phyloP scores from a whole-genome alignment of 2,888 invertebrate species.

The Lucinisca nassula region DNA sequence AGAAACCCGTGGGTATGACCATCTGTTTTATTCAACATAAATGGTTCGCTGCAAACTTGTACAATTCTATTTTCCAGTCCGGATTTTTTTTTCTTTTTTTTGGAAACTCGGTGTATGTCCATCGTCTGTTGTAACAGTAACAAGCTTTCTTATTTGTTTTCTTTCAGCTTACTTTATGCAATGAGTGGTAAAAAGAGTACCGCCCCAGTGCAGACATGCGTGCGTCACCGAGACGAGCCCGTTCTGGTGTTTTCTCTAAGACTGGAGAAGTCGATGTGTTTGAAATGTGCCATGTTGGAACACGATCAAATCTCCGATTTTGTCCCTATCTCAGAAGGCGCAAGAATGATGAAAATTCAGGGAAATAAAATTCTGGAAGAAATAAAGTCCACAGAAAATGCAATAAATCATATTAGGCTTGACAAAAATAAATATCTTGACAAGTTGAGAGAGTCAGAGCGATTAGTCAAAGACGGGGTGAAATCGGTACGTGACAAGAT shows the following conservation, averaged over 20 bases:
- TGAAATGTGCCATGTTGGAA: constrained; percentile 65
- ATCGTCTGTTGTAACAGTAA: too few species aligned
- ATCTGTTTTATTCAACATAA: too few species aligned
- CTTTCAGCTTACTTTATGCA: too few species aligned
- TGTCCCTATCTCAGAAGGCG: constrained; percentile 63
- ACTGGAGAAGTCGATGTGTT: constrained; percentile 58
- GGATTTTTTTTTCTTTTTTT: too few species aligned
- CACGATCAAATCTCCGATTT: constrained; percentile 60
- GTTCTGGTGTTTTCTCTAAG: constrained; percentile 51
- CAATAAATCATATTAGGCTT: constrained; percentile 31
- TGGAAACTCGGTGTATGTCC: too few species aligned
- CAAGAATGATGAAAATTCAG: constrained; percentile 31
- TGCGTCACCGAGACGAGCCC: constrained; percentile 58
- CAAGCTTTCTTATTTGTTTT: too few species aligned
- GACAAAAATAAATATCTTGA: constrained; percentile 37
- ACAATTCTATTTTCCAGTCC: too few species aligned
- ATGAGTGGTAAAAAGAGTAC: not conserved
- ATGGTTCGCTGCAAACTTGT: too few species aligned
- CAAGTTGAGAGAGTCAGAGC: constrained; percentile 40
- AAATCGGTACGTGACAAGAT: constrained; percentile 42
- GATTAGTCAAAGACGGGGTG: constrained; percentile 41
- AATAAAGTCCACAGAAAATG: constrained; percentile 33
- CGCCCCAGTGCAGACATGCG: constrained; percentile 17
- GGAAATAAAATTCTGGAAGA: constrained; percentile 53
- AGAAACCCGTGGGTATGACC: too few species aligned